A percentile compares a stretch with the other conserved stretches of the same genome.
Evolutionary conservation across 2,113 vertebrate species (phyloP).

Genomic region (Osmerus mordax): DNA sequence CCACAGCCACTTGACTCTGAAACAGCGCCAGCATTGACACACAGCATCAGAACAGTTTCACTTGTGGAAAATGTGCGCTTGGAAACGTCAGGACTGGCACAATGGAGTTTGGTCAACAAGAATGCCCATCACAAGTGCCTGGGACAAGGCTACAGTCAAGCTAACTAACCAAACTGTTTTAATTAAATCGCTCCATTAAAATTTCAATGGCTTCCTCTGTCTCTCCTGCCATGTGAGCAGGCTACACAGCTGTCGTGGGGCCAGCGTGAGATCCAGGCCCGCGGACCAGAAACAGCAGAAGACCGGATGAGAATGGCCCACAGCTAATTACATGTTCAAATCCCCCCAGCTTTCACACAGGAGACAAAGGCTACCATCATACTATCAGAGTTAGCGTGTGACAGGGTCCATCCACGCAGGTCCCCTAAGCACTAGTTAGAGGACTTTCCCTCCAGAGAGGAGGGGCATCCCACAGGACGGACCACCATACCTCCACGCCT

Average conservation of each 20-base stretch:
- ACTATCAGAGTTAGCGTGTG: neutral
- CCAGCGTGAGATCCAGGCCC: conserved; percentile 16
- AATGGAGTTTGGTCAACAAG: conserved; percentile 30
- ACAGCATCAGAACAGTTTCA: conserved; percentile 1
- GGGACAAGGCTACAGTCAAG: conserved; percentile 37
- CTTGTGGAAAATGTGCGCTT: conserved; percentile 3
- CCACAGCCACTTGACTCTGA: neutral
- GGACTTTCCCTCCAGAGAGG: conserved; percentile 12
- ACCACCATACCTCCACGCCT: neutral
- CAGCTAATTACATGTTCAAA: conserved; percentile 24
- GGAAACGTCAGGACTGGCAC: neutral
- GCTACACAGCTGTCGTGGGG: conserved; percentile 46
- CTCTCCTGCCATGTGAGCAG: conserved; percentile 26
- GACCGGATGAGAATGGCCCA: conserved; percentile 7
- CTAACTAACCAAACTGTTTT: conserved; percentile 35
- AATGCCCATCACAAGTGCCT: conserved; percentile 5
- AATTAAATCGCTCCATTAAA: conserved; percentile 56
- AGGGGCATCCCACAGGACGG: conserved; percentile 13
- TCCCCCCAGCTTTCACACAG: conserved; percentile 22
- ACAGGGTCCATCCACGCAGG: conserved; percentile 1
- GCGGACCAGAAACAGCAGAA: conserved; percentile 23
- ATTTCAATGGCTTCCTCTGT: conserved; percentile 48
- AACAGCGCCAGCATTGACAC: conserved; percentile 7
- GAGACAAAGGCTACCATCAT: conserved; percentile 5
- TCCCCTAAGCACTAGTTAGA: conserved; percentile 7